Percentiles rank a stretch among this genome's conserved stretches.
These are phyloP conservation scores for Anhinga rufa DNA, from an alignment of 2,113 vertebrate species.

Conservation along the genomic window DNA sequence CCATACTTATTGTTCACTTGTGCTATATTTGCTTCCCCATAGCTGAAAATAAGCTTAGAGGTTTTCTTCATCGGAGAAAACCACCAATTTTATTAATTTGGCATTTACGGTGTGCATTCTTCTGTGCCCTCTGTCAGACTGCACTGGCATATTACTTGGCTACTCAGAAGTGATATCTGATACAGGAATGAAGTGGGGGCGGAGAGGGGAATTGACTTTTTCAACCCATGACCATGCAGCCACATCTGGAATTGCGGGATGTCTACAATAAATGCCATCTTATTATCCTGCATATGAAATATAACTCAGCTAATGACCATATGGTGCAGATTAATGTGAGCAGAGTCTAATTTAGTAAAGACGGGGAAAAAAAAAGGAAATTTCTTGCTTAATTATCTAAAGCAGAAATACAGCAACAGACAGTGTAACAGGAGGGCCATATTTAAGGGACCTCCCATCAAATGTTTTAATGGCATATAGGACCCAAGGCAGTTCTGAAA, in stretches of 20 bases:
- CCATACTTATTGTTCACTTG: background rate
- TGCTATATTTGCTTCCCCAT: background rate
- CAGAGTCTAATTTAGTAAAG: conserved; percentile 42
- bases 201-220: conserved; percentile 13
- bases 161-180: background rate
- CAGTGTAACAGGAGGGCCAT: background rate
- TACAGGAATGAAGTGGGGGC: background rate
- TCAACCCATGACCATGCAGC: background rate
- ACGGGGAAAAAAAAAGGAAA: background rate
- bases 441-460: background rate
- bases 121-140: background rate
- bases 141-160: background rate
- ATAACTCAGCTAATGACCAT: conserved; percentile 46
- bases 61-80: conserved; percentile 21
- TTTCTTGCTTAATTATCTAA: conserved; percentile 40
- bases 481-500: background rate
- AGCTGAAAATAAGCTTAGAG: conserved; percentile 8
- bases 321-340: conserved; percentile 43
- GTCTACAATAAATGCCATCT: conserved; percentile 35
- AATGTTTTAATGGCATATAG: background rate
- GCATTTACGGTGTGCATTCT: background rate
- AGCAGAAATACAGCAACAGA: background rate
- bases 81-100: conserved; percentile 2
- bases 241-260: conserved; percentile 34
- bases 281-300: conserved; percentile 40